These are phyloP conservation scores for Catharus minimus DNA, from an alignment of 2,113 vertebrate species.

Conservation along the genomic window DNA sequence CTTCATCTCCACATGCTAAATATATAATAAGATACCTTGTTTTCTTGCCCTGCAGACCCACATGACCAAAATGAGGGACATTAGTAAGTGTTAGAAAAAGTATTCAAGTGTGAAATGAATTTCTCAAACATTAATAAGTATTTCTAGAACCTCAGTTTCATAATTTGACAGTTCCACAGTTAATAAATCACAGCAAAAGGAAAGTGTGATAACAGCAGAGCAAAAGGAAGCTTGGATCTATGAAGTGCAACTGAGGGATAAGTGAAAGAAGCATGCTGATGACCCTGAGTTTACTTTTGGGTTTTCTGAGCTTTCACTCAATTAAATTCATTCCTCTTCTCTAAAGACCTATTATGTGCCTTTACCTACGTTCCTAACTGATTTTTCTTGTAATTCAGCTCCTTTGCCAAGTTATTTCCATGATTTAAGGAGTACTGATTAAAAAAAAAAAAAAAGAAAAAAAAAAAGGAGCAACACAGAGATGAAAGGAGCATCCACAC, in stretches of 20 bases:
- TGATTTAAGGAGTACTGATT: constrained; percentile 56
- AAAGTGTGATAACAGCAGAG: constrained; percentile 57
- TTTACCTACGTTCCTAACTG: constrained; percentile 44
- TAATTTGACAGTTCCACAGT: constrained; percentile 69
- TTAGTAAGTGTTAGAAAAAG: constrained; percentile 74
- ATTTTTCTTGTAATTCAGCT: constrained; percentile 61
- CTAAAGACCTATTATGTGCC: constrained; percentile 48
- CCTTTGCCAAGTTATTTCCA: constrained; percentile 64
- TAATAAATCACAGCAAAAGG: constrained; percentile 70
- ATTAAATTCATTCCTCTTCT: constrained; percentile 55
- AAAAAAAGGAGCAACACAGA: background rate
- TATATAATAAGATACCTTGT: constrained; percentile 61
- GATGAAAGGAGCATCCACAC: constrained; percentile 57
- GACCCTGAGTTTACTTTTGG: constrained; percentile 40
- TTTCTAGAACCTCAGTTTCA: constrained; percentile 51
- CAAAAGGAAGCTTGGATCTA: constrained; percentile 51
- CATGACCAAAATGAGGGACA: constrained; percentile 57
- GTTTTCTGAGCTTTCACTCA: constrained; percentile 51
- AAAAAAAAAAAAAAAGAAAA: background rate
- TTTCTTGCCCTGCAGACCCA: constrained; percentile 64
- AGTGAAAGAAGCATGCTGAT: constrained; percentile 47
- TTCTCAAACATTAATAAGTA: constrained; percentile 64
- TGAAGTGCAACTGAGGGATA: constrained; percentile 55
- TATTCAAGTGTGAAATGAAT: constrained; percentile 72
- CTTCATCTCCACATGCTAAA: constrained; percentile 42